Conservation (phyloP, 2,888 invertebrate species). For the Hemicrepidius hirtus region DNA sequence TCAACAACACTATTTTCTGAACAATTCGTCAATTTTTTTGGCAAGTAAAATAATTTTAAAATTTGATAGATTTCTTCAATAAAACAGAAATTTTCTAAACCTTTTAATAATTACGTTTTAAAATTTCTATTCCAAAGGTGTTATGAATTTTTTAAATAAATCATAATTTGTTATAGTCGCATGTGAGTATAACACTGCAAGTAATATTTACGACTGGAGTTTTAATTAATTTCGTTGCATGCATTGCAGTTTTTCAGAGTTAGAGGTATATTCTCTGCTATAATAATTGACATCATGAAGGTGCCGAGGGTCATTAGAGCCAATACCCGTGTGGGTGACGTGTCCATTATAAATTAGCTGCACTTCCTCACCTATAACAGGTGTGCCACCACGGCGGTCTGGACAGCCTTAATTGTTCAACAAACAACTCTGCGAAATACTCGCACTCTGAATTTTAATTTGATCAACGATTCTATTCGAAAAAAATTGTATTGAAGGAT, state of each 20-base stretch:
- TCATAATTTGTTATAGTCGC: too few species aligned
- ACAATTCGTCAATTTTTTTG: background rate
- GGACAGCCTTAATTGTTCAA: conserved; percentile 2
- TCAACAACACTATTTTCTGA: background rate
- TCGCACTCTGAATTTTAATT: background rate
- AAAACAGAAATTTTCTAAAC: too few species aligned
- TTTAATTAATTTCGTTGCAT: too few species aligned
- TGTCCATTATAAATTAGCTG: conserved; percentile 35
- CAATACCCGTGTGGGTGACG: conserved; percentile 27
- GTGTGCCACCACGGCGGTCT: conserved; percentile 23
- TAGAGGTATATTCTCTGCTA: background rate
- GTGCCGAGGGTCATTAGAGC: conserved; percentile 17
- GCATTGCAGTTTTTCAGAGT: too few species aligned
- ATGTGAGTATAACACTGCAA: too few species aligned
- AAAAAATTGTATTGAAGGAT: background rate
- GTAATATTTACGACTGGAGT: too few species aligned
- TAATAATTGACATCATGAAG: background rate
- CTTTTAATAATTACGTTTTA: too few species aligned
- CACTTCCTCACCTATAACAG: conserved; percentile 35
- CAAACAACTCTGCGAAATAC: conserved; percentile 10
- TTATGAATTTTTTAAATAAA: too few species aligned
- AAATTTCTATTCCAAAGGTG: too few species aligned
- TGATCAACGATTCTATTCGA: background rate
- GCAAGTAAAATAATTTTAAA: background rate
- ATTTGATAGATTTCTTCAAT: too few species aligned